Evolutionary conservation across 2,113 vertebrate species (phyloP).

Genomic region (Hylia prasina): DNA sequence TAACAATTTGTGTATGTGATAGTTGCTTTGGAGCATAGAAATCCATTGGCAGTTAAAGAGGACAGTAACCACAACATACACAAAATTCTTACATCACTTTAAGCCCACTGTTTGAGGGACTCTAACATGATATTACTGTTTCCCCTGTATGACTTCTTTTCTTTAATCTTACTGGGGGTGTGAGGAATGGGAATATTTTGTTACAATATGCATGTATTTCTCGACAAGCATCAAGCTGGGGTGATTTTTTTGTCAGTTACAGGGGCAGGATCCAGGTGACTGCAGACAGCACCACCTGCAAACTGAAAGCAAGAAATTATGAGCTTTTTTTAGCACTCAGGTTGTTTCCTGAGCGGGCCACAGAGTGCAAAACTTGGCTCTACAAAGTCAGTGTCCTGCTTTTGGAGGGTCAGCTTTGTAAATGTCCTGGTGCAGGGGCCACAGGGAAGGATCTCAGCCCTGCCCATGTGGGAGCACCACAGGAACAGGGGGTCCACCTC

Average conservation of each 20-base stretch:
- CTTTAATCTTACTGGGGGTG: neutral
- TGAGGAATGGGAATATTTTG: neutral
- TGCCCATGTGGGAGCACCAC: accelerated
- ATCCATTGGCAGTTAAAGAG: neutral
- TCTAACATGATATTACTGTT: neutral
- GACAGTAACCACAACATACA: neutral
- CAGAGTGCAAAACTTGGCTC: neutral
- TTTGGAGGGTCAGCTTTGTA: neutral
- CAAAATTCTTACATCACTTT: neutral
- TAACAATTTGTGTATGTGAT: neutral
- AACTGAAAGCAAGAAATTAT: neutral
- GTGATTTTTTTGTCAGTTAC: neutral
- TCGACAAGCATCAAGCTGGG: neutral
- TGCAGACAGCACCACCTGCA: neutral
- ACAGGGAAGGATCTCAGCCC: neutral
- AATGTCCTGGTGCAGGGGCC: neutral
- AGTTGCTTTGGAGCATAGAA: neutral
- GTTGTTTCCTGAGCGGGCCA: neutral
- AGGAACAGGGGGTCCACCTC: accelerated
- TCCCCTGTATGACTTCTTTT: neutral
- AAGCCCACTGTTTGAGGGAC: neutral
- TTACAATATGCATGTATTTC: neutral
- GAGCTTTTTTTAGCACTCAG: neutral
- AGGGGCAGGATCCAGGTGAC: neutral
- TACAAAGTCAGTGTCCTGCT: neutral